Evolutionary conservation across 1,140 invertebrate species (phyloP).

Genomic region (Carposina sasakii): DNA sequence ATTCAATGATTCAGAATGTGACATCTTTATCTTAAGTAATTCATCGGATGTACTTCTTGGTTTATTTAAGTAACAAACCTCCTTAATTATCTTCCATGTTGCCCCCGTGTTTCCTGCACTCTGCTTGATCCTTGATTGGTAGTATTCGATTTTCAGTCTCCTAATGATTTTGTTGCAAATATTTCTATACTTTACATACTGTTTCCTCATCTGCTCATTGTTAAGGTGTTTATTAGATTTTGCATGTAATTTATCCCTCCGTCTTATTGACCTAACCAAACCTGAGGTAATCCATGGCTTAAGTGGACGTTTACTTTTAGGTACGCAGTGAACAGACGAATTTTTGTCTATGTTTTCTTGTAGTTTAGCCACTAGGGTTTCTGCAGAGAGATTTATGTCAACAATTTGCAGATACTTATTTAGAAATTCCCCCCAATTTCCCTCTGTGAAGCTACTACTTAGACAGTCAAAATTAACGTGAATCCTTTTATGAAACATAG

Average conservation of each 20-base stretch:
- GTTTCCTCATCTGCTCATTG: slow-evolving; percentile 1
- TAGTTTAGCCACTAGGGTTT: too few species aligned
- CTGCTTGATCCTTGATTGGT: slow-evolving; percentile 8
- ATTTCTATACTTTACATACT: slow-evolving; percentile 21
- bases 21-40: too few species aligned
- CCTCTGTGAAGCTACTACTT: too few species aligned
- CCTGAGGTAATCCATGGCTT: slow-evolving; percentile 19
- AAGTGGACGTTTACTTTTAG: slow-evolving; percentile 12
- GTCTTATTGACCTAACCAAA: slow-evolving; percentile 13
- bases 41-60: neutral
- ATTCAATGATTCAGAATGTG: slow-evolving; percentile 10
- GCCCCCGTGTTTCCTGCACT: slow-evolving; percentile 15
- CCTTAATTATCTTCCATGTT: slow-evolving; percentile 22
- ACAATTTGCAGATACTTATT: too few species aligned
- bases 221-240: slow-evolving; percentile 4
- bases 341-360: too few species aligned
- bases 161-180: slow-evolving; percentile 15
- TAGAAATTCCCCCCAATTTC: too few species aligned
- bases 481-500: too few species aligned
- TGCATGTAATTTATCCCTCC: slow-evolving; percentile 17
- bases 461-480: too few species aligned
- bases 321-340: too few species aligned
- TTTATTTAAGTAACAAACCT: slow-evolving; percentile 13
- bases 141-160: slow-evolving; percentile 15
- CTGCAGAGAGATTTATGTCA: too few species aligned